Base-by-base conservation (phyloP, 37 sponge, comb jelly and placozoan species). In the Ephydatia muelleri region DNA sequence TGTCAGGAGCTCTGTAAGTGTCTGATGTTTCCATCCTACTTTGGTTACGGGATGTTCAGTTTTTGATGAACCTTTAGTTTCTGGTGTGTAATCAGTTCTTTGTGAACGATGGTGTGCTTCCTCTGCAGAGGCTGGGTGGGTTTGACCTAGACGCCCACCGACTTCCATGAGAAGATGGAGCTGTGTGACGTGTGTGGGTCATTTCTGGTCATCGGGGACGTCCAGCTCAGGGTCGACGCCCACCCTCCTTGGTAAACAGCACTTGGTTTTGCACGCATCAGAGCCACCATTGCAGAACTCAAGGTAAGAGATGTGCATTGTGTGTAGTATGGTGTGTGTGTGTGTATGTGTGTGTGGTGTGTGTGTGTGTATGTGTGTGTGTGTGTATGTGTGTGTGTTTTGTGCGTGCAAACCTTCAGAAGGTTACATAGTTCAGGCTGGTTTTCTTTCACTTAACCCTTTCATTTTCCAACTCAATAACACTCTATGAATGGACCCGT, bases 221-320 rank as follows among this genome's bases (percentile, higher is more conserved):
- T 92, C 2, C 99, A 95, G 72, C 75, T 84, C 11, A 80, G 99
- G 16, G 88, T 98, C 0, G 95, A 98, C 69, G 93, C 94, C 70
- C 98, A 98, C 90, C 22, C 87, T 98, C 40, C 82, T 88, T 40
- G 99, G 99, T 16, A 98, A 98, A 77, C 97, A 96, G 88, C 99
- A 98, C 78, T 94, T 38, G 97, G 97, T 4, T 97, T 73, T 79
- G 91, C 93, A 2, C 92, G 84, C 14, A 91, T 97, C 33, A 83
- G 95, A 49, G 38, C 83, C 13, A 90, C 90, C 57, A 88, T 97
- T 26, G 68, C 73, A 30, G 91, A 97, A 28, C 43, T 97, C 49
- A 88, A 90, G 97, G 97, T 96, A 79, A 83, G 83, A 57, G 57
- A 21, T 16, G 21, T 65, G 16, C 16, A 16, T n/a, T n/a, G n/a